Evolutionary conservation across 1,140 invertebrate genomes (phyloP).

Genomic region (Tribolium madens): DNA sequence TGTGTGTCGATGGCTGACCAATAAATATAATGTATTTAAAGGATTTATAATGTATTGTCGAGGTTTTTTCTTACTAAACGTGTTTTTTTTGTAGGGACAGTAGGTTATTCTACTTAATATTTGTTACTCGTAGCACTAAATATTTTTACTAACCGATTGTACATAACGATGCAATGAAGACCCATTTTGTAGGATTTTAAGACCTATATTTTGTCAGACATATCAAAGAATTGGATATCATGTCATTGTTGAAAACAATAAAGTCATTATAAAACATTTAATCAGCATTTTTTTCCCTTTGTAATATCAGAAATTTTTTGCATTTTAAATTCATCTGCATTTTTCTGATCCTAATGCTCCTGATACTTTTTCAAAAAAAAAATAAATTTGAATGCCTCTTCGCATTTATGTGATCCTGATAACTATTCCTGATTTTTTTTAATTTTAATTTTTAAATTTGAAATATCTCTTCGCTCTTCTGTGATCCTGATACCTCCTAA

Average conservation of each 20-base stretch:
- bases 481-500: too few relatives aligned
- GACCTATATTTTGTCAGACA: constrained; percentile 61
- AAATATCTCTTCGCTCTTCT: too few relatives aligned
- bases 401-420: too few relatives aligned
- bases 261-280: constrained; percentile 31
- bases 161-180: constrained; percentile 52
- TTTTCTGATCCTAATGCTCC: too few relatives aligned
- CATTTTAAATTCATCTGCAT: too few relatives aligned
- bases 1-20: constrained; percentile 35
- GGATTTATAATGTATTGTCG: constrained; percentile 15
- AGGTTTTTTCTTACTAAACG: constrained; percentile 41
- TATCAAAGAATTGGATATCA: constrained; percentile 55
- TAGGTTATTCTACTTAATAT: constrained; percentile 34
- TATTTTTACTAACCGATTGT: constrained; percentile 59
- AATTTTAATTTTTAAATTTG: too few relatives aligned
- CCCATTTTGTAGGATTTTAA: constrained; percentile 55
- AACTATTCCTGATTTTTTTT: too few relatives aligned
- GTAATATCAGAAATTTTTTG: too few relatives aligned
- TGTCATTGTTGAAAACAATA: constrained; percentile 54
- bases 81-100: constrained; percentile 28
- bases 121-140: constrained; percentile 53
- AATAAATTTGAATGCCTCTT: too few relatives aligned
- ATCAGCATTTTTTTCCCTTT: not conserved
- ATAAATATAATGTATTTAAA: constrained; percentile 31
- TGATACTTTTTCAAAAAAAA: too few relatives aligned